Evolutionary conservation across 2,797 vertebrate genomes (phyloP).

Genomic region (Astyanax mexicanus): DNA sequence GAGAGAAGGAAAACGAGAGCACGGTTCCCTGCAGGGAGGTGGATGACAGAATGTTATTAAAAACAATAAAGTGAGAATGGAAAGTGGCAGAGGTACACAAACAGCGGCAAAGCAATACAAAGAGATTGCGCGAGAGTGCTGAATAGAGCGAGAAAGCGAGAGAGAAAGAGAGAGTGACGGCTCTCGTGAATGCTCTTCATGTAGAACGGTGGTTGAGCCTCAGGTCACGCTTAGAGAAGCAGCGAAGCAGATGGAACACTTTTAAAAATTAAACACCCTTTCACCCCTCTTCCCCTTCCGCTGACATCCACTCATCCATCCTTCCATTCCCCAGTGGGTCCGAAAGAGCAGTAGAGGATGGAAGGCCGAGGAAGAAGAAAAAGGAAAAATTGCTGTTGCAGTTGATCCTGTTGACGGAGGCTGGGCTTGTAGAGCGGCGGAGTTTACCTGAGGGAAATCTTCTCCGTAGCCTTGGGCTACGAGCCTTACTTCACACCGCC

Average conservation of each 20-base stretch:
- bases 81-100: background rate
- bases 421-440: constrained; percentile 3
- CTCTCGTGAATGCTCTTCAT: constrained; percentile 37
- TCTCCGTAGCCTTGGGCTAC: constrained; percentile 18
- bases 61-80: background rate
- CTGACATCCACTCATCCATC: constrained; percentile 46
- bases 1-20: background rate
- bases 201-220: constrained; percentile 49
- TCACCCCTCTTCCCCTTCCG: constrained; percentile 34
- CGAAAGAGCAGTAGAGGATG: constrained; percentile 20
- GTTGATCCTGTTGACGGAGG: constrained; percentile 30
- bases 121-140: background rate
- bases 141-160: background rate
- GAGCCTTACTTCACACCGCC: constrained; percentile 9
- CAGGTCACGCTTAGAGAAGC: constrained; percentile 40
- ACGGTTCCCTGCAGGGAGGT: background rate
- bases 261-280: constrained; percentile 70
- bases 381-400: constrained; percentile 34
- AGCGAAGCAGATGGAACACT: constrained; percentile 56
- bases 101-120: background rate
- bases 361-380: constrained; percentile 46
- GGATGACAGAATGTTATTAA: background rate
- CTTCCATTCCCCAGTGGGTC: constrained; percentile 20
- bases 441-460: constrained; percentile 46
- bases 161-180: background rate